phyloP scores from a whole-genome alignment of 2,888 invertebrate species.

The Conomelus anceps region DNA sequence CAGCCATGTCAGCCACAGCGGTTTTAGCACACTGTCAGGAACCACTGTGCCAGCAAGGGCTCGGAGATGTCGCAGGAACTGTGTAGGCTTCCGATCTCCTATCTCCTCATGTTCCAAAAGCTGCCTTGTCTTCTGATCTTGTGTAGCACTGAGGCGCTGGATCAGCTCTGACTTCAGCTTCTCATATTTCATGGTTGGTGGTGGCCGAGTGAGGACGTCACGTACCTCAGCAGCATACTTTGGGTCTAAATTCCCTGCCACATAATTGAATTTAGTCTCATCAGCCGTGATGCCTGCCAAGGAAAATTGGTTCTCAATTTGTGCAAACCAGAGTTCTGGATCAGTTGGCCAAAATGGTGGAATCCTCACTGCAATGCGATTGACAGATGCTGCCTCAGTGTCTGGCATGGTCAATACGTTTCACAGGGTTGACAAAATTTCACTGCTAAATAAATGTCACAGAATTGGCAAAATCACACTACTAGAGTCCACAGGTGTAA shows the following conservation, averaged over 20 bases:
- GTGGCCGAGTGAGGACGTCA: background rate
- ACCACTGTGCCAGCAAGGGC: background rate
- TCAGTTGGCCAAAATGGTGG: background rate
- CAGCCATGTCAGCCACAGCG: background rate
- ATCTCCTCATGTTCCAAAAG: background rate
- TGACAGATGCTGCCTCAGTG: background rate
- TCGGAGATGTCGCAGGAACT: background rate
- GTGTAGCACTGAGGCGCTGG: background rate
- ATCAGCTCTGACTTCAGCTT: constrained; percentile 1
- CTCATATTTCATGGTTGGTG: background rate
- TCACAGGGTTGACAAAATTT: too few relatives aligned
- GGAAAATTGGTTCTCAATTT: background rate
- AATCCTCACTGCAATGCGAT: background rate
- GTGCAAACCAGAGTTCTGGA: background rate
- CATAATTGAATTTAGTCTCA: background rate
- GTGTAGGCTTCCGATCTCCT: background rate
- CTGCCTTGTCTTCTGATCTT: constrained; percentile 1
- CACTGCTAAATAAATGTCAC: too few relatives aligned
- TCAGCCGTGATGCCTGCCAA: background rate
- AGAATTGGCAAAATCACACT: background rate
- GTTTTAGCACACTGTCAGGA: background rate
- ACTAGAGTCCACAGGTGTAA: background rate
- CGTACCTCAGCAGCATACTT: background rate
- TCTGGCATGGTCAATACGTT: background rate
- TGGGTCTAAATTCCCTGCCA: background rate